phyloP scores from a whole-genome alignment of 2,797 vertebrate genomes.

The Avahi laniger region DNA sequence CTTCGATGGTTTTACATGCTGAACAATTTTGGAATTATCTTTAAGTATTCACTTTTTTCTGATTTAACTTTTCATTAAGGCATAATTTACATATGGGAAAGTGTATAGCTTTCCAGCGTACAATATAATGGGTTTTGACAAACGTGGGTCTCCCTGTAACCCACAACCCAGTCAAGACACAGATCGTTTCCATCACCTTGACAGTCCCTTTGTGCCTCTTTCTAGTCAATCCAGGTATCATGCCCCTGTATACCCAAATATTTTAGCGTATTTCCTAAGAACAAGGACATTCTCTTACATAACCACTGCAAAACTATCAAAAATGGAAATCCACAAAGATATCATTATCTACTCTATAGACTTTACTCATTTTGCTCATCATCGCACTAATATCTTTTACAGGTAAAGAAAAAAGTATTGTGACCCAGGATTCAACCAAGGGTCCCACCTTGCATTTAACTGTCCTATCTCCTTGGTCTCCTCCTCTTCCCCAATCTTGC shows the following conservation, averaged over 20 bases:
- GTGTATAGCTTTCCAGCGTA: not conserved
- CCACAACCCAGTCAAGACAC: not conserved
- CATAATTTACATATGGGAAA: not conserved
- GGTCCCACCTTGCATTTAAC: not conserved
- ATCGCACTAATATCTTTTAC: not conserved
- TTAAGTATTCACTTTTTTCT: not conserved
- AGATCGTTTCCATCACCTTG: not conserved
- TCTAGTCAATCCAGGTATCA: not conserved
- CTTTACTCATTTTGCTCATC: not conserved
- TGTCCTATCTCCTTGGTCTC: not conserved
- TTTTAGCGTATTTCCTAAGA: not conserved
- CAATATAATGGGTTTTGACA: not conserved
- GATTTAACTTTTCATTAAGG: conserved; percentile 5
- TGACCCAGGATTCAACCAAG: not conserved
- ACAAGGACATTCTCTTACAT: not conserved
- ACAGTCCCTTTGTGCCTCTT: not conserved
- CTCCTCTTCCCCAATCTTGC: not conserved
- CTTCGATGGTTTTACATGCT: not conserved
- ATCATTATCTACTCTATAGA: not conserved
- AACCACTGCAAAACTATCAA: not conserved
- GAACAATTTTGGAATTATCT: not conserved
- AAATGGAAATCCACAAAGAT: not conserved
- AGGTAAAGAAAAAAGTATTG: not conserved
- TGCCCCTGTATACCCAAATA: not conserved
- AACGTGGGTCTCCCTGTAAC: not conserved